Base-by-base conservation (phyloP, 2,888 invertebrate genomes). In the Trissonchulus latispiculum region DNA sequence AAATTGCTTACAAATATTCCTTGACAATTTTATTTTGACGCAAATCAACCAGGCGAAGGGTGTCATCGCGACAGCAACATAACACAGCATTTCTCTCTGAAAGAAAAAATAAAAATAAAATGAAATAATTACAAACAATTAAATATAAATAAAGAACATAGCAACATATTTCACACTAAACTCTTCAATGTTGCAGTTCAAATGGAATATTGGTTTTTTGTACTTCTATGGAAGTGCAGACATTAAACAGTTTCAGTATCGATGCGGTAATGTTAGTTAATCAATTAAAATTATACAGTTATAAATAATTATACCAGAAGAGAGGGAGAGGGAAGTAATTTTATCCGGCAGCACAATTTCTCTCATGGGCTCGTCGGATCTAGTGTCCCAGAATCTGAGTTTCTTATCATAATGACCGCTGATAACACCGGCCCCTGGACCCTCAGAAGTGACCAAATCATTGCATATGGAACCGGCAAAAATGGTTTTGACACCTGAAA, bases 371-470 rank as follows among this genome's bases (percentile, higher is more conserved):
- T 90, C 89, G 80, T 95, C 93, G 28, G 90, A 89, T 80, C 97
- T 88, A 76, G 91, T 90, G 85, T 99, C 99, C 96, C 96, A 99
- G 85, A 99, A 86, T 72, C 96, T 89, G 79, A 99, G 91, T 81
- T 90, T 90, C 85, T 95, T 95, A 86, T 99, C 99, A 85, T 92
- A 96, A 86, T 99, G 99, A 33, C 96, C 96, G 80, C 95, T 95
- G 80, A 97, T 93, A 79, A 97, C 91, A 0, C 31, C 15, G 59
- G 92, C 36, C 31, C 92, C 92, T 18, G 90, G 88, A 75, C 91
- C 90, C 83, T 93, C 92, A 74, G 90, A 90, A 77, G 92, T 93
- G 78, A 95, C 95, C 76, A 97, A 87, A 86, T 97, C 97, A 85
- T 95, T 95, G 85, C 95, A 96, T 81, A 92, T 93, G 48, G 80